Conservation (phyloP, 2,888 invertebrate species). For the Polydrusus tereticollis region DNA sequence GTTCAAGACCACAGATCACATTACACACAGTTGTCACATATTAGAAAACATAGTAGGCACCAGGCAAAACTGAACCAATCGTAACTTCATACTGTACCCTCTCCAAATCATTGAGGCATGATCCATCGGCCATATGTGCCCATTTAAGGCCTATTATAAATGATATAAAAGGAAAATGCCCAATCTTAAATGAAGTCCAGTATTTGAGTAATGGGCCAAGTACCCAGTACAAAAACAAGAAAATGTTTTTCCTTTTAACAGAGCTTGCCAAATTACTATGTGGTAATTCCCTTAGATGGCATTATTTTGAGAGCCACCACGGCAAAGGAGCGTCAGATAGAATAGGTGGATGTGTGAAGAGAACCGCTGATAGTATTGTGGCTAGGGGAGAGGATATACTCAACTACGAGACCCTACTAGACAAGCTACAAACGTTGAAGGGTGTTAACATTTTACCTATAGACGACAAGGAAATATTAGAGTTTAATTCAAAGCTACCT, state of each 20-base stretch:
- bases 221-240: neutral
- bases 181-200: neutral
- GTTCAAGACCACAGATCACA: neutral
- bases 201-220: neutral
- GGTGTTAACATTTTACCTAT: neutral
- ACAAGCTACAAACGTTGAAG: neutral
- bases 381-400: neutral
- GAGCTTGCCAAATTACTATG: neutral
- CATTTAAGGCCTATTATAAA: neutral
- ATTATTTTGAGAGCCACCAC: conserved; percentile 38
- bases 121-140: neutral
- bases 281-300: conserved; percentile 27
- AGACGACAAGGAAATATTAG: neutral
- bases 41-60: neutral
- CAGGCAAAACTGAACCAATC: neutral
- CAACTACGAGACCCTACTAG: neutral
- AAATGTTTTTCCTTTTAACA: neutral
- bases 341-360: neutral
- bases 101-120: neutral
- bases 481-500: neutral
- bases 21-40: neutral
- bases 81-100: neutral
- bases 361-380: neutral
- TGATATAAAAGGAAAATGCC: neutral
- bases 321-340: conserved; percentile 35